Conservation (phyloP, 1,140 invertebrate species). For the Oryctes rhinoceros region DNA sequence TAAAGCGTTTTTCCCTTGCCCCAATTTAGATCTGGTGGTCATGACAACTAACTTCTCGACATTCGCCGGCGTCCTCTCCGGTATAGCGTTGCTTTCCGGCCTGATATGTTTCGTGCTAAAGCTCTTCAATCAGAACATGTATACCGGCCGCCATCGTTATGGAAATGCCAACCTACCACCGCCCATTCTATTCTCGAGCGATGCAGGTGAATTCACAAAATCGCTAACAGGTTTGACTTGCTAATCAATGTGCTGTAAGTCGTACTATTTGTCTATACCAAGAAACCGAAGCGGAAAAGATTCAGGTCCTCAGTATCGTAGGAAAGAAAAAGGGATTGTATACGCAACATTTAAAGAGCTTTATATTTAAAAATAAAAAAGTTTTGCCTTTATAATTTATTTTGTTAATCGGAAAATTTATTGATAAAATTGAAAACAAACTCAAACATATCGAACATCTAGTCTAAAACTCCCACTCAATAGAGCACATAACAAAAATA, state of each 20-base stretch:
- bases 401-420: too few species aligned
- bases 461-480: too few species aligned
- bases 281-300: not conserved
- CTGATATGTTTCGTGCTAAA: conserved; percentile 87
- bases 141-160: conserved; percentile 75
- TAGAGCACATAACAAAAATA: too few species aligned
- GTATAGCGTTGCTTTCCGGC: conserved; percentile 82
- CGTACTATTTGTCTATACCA: not conserved
- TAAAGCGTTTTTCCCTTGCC: conserved; percentile 21
- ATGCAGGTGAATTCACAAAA: conserved; percentile 4
- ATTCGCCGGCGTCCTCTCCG: conserved; percentile 80
- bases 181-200: conserved; percentile 76
- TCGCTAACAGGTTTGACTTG: conserved; percentile 5
- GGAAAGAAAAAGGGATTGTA: not conserved
- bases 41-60: conserved; percentile 84
- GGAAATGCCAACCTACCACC: conserved; percentile 83
- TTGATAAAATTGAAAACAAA: too few species aligned
- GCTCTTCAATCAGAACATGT: conserved; percentile 77
- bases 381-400: too few species aligned
- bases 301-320: not conserved
- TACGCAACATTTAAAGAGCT: not conserved
- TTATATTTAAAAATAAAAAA: too few species aligned
- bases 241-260: not conserved
- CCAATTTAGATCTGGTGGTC: conserved; percentile 75
- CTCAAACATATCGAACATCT: too few species aligned